Conservation (phyloP, 1,140 invertebrate species). For the Hetaerina americana region DNA sequence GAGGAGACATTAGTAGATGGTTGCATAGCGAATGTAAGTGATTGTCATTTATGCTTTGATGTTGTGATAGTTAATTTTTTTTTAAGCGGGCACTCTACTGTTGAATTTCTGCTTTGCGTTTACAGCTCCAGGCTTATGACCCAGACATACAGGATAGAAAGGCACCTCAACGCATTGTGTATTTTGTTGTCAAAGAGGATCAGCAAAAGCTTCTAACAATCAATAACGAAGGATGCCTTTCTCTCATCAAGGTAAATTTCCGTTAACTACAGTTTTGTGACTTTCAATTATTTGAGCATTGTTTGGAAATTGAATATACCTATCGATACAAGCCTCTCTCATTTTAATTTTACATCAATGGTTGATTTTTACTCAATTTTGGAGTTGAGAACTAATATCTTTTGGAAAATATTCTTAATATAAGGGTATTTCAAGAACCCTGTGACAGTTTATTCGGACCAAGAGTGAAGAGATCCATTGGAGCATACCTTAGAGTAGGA, state of each 20-base stretch:
- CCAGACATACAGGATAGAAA: conserved; percentile 64
- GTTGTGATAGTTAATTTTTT: background rate
- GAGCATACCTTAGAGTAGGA: no score
- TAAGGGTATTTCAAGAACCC: no score
- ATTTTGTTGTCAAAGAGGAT: conserved; percentile 50
- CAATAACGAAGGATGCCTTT: conserved; percentile 58
- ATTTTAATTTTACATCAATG: no score
- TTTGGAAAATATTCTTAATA: no score
- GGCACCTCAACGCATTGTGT: conserved; percentile 62
- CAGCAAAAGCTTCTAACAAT: conserved; percentile 56
- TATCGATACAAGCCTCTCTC: no score
- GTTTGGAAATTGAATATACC: no score
- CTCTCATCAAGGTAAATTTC: conserved; percentile 42
- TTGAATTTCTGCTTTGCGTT: conserved; percentile 4
- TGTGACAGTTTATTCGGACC: no score
- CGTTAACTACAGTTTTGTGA: background rate
- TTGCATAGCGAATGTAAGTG: conserved; percentile 43
- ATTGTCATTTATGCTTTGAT: background rate
- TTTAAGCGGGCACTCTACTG: background rate
- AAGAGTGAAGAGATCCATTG: no score
- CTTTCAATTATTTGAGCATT: no score
- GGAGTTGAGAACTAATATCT: no score
- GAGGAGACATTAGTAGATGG: conserved; percentile 49
- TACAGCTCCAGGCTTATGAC: conserved; percentile 60
- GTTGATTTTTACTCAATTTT: no score